phyloP scores from a whole-genome alignment of 1,140 invertebrate genomes.

The Drosophila repletoides region DNA sequence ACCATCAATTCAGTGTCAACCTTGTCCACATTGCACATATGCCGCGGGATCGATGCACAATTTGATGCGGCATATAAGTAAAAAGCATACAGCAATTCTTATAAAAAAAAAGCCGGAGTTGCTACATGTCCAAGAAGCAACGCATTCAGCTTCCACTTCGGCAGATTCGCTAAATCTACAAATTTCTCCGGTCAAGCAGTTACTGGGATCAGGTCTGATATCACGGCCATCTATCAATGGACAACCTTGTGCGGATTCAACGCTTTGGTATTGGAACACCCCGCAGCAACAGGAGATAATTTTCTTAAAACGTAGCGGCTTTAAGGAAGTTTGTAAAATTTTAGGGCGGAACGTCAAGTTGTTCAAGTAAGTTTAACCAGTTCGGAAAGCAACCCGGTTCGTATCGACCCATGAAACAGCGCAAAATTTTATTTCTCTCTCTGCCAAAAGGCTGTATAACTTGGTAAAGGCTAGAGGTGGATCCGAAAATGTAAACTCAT shows the following conservation, averaged over 20 bases:
- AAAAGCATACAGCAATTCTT: constrained; percentile 10
- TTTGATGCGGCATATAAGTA: constrained; percentile 30
- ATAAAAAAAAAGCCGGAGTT: neutral
- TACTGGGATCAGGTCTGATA: neutral
- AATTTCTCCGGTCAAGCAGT: neutral
- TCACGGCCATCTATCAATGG: neutral
- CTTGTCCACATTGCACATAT: constrained; percentile 34
- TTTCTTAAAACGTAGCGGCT: constrained; percentile 10
- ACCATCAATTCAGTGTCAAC: constrained; percentile 27
- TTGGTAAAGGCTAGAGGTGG: constrained; percentile 23
- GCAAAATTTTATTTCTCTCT: too few relatives aligned
- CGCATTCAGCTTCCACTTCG: neutral
- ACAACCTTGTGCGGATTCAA: neutral
- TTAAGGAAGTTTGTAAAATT: constrained; percentile 7
- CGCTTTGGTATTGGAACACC: constrained; percentile 26
- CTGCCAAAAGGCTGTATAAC: constrained; percentile 16
- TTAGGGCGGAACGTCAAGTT: constrained; percentile 5
- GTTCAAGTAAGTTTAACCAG: constrained; percentile 10
- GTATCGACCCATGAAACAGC: too few relatives aligned
- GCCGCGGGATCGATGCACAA: constrained; percentile 34
- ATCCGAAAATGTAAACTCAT: constrained; percentile 10
- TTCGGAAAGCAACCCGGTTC: too few relatives aligned
- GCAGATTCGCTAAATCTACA: neutral
- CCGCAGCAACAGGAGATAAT: constrained; percentile 26
- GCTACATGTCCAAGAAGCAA: neutral